Evolutionary conservation across 1,140 invertebrate genomes (phyloP).

Genomic region (Megalopta genalis): DNA sequence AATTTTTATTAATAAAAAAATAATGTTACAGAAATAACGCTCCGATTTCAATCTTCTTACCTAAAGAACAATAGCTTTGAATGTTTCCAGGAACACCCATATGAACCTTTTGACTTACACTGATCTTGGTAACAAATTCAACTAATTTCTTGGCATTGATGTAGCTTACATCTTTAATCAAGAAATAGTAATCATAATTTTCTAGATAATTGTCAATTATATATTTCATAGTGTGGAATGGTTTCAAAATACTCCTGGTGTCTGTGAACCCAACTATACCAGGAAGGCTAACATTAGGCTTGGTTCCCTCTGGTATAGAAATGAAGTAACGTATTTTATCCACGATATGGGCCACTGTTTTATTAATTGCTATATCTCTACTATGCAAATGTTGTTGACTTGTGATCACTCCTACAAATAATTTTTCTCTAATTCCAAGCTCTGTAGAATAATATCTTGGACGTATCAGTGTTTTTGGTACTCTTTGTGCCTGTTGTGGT

Average conservation of each 20-base stretch:
- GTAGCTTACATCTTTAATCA: constrained; percentile 90
- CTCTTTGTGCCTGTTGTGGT: constrained; percentile 79
- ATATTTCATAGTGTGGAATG: constrained; percentile 93
- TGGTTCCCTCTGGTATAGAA: constrained; percentile 85
- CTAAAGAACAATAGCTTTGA: constrained; percentile 83
- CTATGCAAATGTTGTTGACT: constrained; percentile 86
- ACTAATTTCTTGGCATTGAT: constrained; percentile 87
- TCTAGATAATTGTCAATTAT: constrained; percentile 93
- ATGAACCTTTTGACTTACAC: constrained; percentile 90
- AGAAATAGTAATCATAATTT: constrained; percentile 94
- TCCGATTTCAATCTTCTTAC: constrained; percentile 73
- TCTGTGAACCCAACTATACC: constrained; percentile 91
- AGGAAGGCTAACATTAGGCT: constrained; percentile 85
- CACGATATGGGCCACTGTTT: constrained; percentile 88
- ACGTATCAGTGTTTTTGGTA: constrained; percentile 83
- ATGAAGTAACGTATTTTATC: constrained; percentile 89
- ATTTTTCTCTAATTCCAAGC: constrained; percentile 92
- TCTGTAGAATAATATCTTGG: constrained; percentile 96
- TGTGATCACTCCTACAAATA: constrained; percentile 92
- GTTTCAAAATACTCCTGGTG: constrained; percentile 85
- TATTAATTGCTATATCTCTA: constrained; percentile 88
- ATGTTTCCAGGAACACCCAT: constrained; percentile 83
- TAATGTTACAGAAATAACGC: neutral
- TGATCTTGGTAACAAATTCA: constrained; percentile 87
- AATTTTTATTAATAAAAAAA: constrained; percentile 12